Conservation (phyloP, 2,888 invertebrate genomes). For the Tetragonisca angustula region DNA sequence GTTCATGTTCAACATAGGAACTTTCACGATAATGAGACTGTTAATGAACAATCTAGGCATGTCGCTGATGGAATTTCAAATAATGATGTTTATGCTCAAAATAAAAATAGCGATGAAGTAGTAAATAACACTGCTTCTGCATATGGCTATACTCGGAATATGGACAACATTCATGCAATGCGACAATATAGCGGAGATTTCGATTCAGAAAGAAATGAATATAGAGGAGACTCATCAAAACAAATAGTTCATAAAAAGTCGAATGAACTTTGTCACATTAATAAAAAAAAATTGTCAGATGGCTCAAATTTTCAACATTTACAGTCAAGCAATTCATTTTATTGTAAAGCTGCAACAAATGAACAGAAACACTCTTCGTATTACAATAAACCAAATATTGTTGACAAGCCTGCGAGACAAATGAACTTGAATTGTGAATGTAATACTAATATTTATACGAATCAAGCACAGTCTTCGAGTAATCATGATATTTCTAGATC, state of each 20-base stretch:
- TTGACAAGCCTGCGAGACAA: constrained; percentile 40
- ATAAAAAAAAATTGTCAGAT: constrained; percentile 49
- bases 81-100: constrained; percentile 74
- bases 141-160: constrained; percentile 44
- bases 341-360: constrained; percentile 22
- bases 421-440: constrained; percentile 21
- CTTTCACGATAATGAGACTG: constrained; percentile 55
- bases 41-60: constrained; percentile 48
- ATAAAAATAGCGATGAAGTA: constrained; percentile 71
- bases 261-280: constrained; percentile 38
- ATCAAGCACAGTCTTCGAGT: constrained; percentile 40
- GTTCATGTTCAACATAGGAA: constrained; percentile 76
- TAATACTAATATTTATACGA: constrained; percentile 29
- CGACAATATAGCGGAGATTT: constrained; percentile 44
- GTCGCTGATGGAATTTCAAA: constrained; percentile 61
- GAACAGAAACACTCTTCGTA: constrained; percentile 39
- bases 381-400: constrained; percentile 43
- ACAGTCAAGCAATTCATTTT: constrained; percentile 30
- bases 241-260: constrained; percentile 47
- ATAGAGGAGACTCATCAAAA: constrained; percentile 49
- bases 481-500: constrained; percentile 46
- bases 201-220: constrained; percentile 39
- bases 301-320: constrained; percentile 31
- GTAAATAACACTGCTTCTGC: constrained; percentile 13
- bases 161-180: constrained; percentile 36